Percentiles rank a stretch among this genome's conserved stretches.
Evolutionary conservation across 1,140 invertebrate species (phyloP).

Genomic region (Apis florea): DNA sequence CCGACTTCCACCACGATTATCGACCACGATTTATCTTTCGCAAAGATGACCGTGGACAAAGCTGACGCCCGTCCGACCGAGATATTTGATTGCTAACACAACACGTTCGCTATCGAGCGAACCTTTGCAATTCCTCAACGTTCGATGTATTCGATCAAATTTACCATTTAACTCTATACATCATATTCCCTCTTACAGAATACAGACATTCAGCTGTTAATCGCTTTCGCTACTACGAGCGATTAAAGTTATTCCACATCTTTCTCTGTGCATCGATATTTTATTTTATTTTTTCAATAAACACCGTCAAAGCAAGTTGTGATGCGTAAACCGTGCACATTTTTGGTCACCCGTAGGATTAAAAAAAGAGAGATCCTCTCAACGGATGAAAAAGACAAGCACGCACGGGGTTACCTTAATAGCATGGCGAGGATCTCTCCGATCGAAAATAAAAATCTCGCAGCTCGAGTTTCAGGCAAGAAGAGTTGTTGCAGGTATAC

Average conservation of each 20-base stretch:
- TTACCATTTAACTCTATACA: too few species aligned
- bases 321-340: too few species aligned
- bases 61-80: background rate
- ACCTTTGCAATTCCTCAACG: background rate
- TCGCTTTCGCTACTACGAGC: too few species aligned
- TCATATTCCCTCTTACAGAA: too few species aligned
- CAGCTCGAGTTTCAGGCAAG: background rate
- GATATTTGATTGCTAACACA: background rate
- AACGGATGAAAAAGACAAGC: background rate
- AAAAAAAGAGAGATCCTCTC: background rate
- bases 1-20: background rate
- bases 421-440: background rate
- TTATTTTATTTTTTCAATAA: too few species aligned
- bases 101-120: too few species aligned
- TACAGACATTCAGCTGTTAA: too few species aligned
- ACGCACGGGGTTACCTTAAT: background rate
- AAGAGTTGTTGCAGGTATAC: conserved; percentile 23
- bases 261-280: too few species aligned
- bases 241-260: too few species aligned
- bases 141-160: too few species aligned
- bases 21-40: background rate
- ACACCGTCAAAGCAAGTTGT: too few species aligned
- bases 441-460: conserved; percentile 6
- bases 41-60: background rate
- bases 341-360: too few species aligned